These are phyloP conservation scores for Drosophila neotestacea DNA, from an alignment of 2,888 invertebrate species.

Conservation along the genomic window DNA sequence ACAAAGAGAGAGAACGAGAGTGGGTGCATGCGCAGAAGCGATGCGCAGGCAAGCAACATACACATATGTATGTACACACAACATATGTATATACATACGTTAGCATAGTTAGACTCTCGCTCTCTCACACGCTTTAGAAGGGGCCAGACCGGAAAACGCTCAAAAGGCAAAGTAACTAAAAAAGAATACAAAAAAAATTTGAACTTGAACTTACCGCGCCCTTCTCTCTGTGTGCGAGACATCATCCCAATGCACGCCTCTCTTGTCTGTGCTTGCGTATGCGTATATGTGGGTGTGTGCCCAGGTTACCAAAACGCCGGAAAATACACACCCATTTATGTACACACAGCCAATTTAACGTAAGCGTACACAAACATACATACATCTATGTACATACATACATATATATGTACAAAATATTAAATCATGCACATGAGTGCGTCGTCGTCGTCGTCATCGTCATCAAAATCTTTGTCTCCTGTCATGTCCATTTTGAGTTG, in stretches of 20 bases:
- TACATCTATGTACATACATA: background rate
- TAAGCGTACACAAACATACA: conserved; percentile 1
- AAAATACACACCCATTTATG: conserved; percentile 59
- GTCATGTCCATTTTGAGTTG: conserved; percentile 41
- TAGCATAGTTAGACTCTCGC: conserved; percentile 22
- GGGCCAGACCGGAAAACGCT: conserved; percentile 56
- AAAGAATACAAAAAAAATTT: conserved; percentile 73
- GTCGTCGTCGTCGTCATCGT: conserved; percentile 19
- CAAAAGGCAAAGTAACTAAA: conserved; percentile 32
- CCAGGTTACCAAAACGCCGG: conserved; percentile 38
- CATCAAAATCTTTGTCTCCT: conserved; percentile 37
- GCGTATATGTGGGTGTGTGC: conserved; percentile 34
- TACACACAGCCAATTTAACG: conserved; percentile 4
- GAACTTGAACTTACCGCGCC: conserved; percentile 77
- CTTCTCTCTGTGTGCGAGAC: conserved; percentile 19
- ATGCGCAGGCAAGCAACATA: conserved; percentile 20
- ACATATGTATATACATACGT: background rate
- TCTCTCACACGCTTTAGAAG: conserved; percentile 15
- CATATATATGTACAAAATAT: conserved; percentile 9
- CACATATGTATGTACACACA: conserved; percentile 12
- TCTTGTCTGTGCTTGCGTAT: background rate
- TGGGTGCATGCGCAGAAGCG: conserved; percentile 58
- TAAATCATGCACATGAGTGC: conserved; percentile 34
- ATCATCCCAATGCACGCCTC: background rate
- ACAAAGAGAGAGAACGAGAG: conserved; percentile 19